These are phyloP conservation scores for Sebastes oblongus DNA, from an alignment of 2,797 vertebrate species.

Conservation along the genomic window DNA sequence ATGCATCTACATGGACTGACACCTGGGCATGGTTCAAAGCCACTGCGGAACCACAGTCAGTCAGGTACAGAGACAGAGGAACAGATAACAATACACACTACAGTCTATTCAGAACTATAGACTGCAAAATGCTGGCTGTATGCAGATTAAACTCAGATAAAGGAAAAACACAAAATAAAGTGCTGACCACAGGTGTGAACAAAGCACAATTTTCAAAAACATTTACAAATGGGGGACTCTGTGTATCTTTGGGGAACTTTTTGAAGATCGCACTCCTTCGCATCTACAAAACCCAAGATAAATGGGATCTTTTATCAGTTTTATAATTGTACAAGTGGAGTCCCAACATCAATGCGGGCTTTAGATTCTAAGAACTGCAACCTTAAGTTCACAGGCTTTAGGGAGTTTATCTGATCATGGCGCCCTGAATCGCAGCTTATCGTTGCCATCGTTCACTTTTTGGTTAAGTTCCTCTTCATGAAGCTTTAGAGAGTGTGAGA, in stretches of 20 bases:
- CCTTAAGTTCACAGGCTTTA: slow-evolving; percentile 68
- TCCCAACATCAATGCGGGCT: slow-evolving; percentile 65
- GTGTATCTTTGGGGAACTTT: slow-evolving; percentile 52
- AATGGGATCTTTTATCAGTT: slow-evolving; percentile 71
- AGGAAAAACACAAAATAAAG: slow-evolving; percentile 67
- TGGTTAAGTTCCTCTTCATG: slow-evolving; percentile 46
- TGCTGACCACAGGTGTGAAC: slow-evolving; percentile 76
- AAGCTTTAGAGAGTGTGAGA: slow-evolving; percentile 64
- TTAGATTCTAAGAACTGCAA: slow-evolving; percentile 65
- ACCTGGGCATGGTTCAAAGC: slow-evolving; percentile 79
- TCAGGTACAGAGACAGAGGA: slow-evolving; percentile 67
- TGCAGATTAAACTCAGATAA: slow-evolving; percentile 76
- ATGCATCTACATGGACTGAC: slow-evolving; percentile 59
- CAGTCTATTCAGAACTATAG: slow-evolving; percentile 79
- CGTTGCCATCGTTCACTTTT: slow-evolving; percentile 48
- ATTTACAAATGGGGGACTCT: slow-evolving; percentile 59
- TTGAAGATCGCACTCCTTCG: slow-evolving; percentile 62
- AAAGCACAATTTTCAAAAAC: slow-evolving; percentile 74
- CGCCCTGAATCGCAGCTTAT: slow-evolving; percentile 63
- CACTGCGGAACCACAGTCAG: slow-evolving; percentile 52
- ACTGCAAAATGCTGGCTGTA: slow-evolving; percentile 77
- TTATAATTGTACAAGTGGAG: slow-evolving; percentile 76
- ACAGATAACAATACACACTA: slow-evolving; percentile 73
- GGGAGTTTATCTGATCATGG: slow-evolving; percentile 71
- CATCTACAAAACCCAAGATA: slow-evolving; percentile 63